phyloP scores from a whole-genome alignment of 2,888 invertebrate genomes.

The Tetrapedia diversipes region DNA sequence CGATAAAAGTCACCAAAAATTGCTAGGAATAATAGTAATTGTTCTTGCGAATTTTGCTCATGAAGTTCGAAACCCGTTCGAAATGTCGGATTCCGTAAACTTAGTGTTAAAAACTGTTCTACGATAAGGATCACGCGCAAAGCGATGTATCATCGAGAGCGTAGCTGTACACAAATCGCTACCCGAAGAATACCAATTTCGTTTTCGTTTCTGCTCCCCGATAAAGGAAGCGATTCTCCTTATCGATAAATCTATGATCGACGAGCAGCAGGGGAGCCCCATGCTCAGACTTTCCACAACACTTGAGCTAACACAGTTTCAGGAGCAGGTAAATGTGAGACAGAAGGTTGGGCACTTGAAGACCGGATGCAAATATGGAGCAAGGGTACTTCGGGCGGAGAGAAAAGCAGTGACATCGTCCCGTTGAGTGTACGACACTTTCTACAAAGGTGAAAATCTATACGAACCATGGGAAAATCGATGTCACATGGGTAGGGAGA shows the following conservation, averaged over 20 bases:
- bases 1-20: too few species aligned
- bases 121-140: too few species aligned
- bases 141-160: too few species aligned
- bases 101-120: too few species aligned
- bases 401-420: slow-evolving; percentile 50
- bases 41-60: too few species aligned
- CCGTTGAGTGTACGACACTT: slow-evolving; percentile 47
- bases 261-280: not conserved
- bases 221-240: slow-evolving; percentile 1
- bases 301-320: slow-evolving; percentile 32
- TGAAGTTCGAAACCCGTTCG: too few species aligned
- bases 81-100: too few species aligned
- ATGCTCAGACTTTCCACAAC: slow-evolving; percentile 9
- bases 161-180: too few species aligned
- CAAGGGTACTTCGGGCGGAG: slow-evolving; percentile 53
- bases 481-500: slow-evolving; percentile 38
- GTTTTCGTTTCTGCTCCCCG: not conserved
- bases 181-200: too few species aligned
- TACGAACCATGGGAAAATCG: slow-evolving; percentile 45
- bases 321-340: slow-evolving; percentile 33
- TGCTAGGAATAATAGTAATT: too few species aligned
- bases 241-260: slow-evolving; percentile 25
- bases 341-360: slow-evolving; percentile 50
- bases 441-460: slow-evolving; percentile 54
- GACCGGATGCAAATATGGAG: slow-evolving; percentile 52